phyloP scores from a whole-genome alignment of 92 coral and sea anemone genomes.

The Diadumene lineata region DNA sequence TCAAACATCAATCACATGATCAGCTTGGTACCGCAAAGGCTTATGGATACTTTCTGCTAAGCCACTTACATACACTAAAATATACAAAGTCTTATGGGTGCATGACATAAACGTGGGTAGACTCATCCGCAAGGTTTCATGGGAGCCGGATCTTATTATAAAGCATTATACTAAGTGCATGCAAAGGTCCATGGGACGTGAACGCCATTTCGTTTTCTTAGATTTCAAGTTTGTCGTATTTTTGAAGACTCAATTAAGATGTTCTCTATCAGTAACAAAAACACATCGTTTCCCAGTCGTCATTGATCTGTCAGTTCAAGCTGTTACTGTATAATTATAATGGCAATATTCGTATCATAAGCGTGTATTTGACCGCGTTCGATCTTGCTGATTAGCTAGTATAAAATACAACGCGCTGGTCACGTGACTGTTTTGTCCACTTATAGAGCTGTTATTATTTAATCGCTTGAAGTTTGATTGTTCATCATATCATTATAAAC shows the following conservation, averaged over 20 bases:
- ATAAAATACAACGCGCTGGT: not conserved
- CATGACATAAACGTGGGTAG: no score
- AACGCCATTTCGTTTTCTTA: not conserved
- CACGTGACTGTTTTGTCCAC: not conserved
- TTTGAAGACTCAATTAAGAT: not conserved
- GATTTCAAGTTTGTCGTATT: not conserved
- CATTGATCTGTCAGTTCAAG: not conserved
- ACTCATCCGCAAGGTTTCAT: no score
- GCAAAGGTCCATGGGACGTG: not conserved
- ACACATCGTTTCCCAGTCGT: slow-evolving; percentile 4
- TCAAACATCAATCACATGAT: no score
- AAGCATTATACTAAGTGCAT: no score
- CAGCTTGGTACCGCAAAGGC: not conserved
- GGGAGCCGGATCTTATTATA: no score
- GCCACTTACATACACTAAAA: no score
- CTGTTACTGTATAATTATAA: not conserved
- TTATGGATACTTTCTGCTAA: not conserved
- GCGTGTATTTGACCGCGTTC: not conserved
- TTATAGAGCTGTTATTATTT: not conserved
- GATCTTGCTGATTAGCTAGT: not conserved
- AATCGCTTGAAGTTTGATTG: not conserved
- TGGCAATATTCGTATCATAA: not conserved
- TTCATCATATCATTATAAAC: not conserved
- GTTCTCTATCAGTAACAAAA: not conserved
- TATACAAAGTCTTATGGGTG: not conserved